These are phyloP conservation scores for Microplitis manilae DNA, from an alignment of 2,888 invertebrate genomes.

Conservation along the genomic window DNA sequence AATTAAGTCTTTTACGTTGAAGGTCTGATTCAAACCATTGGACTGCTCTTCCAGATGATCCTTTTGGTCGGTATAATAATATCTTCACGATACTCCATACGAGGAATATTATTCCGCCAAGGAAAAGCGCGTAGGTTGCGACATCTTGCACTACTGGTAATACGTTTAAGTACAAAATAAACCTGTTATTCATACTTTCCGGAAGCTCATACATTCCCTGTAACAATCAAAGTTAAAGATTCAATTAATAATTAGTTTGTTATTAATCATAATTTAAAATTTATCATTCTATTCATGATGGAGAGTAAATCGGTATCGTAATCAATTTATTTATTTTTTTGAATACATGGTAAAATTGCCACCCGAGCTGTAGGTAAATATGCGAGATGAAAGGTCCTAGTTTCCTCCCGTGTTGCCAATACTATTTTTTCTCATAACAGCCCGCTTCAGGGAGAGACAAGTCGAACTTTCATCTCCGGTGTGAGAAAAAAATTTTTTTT, in stretches of 20 bases:
- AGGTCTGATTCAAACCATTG: conserved; percentile 63
- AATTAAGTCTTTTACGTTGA: conserved; percentile 60
- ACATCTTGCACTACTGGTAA: conserved; percentile 78
- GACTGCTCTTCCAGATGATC: conserved; percentile 35
- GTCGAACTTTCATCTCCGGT: too few species aligned
- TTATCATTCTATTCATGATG: not conserved
- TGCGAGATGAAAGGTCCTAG: too few species aligned
- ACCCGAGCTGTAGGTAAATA: too few species aligned
- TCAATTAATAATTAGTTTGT: not conserved
- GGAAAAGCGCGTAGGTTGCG: conserved; percentile 74
- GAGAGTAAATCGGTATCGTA: not conserved
- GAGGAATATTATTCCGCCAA: conserved; percentile 73
- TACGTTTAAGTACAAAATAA: conserved; percentile 82
- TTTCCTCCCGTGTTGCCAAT: too few species aligned
- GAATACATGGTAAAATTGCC: too few species aligned
- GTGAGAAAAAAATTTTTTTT: too few species aligned
- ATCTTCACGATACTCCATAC: conserved; percentile 72
- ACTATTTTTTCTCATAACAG: too few species aligned
- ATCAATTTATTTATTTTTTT: not conserved
- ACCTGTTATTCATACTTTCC: conserved; percentile 76
- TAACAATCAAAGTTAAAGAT: conserved; percentile 41
- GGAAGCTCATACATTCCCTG: conserved; percentile 83
- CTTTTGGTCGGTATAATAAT: conserved; percentile 58
- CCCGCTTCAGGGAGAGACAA: too few species aligned
- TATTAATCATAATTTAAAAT: not conserved